Evolutionary conservation across 2,888 invertebrate genomes (phyloP), one percentile per base, ranked within the genome.

Genomic region (Epinotia ramella): DNA sequence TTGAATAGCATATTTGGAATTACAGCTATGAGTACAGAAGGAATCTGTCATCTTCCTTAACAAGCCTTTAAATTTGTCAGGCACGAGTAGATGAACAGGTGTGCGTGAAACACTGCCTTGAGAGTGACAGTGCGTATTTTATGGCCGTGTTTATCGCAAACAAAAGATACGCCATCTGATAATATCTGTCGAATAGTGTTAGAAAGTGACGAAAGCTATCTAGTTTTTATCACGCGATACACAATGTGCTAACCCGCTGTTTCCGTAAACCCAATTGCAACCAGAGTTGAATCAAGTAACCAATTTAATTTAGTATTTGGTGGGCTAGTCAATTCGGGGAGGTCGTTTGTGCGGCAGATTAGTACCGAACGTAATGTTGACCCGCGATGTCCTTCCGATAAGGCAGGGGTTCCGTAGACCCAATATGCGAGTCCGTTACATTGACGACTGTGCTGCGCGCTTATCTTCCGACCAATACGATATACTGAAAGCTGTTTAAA

Each of bases 271-370:
- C 81, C 79, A 80, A 80, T 81, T 82, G 81, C 81, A 82, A 79
- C 83, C 84, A 46, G 59, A 85, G 84, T 85, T 83, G 84, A 82
- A 84, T 83, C 67, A 86, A 87, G 80, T 86, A 87, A 85, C 87
- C 88, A 90, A 89, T 90, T 90, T 91, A 91, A 91, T 91, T 90
- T 89, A 86, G 89, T 89, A 88, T 89, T 91, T 87, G 90, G 90
- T 90, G 88, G 89, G 88, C 88, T 90, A 88, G 88, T 88, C 89
- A 88, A 91, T 92, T 87, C 85, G 87, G 87, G 87, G 85, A 87
- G 89, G 87, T 89, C 90, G 91, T 91, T 91, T 88, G 90, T 88
- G 88, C 84, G 86, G 88, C 84, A 89, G 91, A 91, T 91, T 91
- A 91, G 88, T 56, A 57, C 72, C 69, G 71, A 60, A 49, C 53